phyloP scores from a whole-genome alignment of 2,888 invertebrate species.

The Aelia acuminata region DNA sequence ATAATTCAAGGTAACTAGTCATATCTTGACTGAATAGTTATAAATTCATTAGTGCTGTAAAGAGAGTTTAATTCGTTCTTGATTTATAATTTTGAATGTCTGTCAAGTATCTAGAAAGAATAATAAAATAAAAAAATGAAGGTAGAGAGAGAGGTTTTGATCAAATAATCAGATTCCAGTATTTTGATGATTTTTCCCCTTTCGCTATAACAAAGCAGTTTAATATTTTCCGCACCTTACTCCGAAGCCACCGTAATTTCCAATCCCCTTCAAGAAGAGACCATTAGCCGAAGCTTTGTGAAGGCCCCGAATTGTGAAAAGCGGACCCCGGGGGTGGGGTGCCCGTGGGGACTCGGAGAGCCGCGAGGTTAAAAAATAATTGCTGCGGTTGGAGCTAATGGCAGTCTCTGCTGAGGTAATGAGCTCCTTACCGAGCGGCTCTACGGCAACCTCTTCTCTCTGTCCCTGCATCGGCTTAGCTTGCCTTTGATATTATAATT shows the following conservation, averaged over 20 bases:
- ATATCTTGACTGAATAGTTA: too few relatives aligned
- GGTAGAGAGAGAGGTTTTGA: background rate
- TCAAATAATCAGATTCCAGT: background rate
- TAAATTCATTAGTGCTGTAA: too few relatives aligned
- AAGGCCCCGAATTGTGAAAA: background rate
- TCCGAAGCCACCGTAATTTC: background rate
- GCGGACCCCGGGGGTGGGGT: background rate
- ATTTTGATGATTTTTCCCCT: background rate
- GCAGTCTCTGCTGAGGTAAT: background rate
- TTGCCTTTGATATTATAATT: too few relatives aligned
- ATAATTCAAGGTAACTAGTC: too few relatives aligned
- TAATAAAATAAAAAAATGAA: too few relatives aligned
- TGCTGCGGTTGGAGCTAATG: background rate
- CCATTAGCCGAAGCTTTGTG: background rate
- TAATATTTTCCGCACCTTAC: background rate
- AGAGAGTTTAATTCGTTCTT: too few relatives aligned
- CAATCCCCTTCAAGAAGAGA: background rate
- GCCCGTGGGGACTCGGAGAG: background rate
- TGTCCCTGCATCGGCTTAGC: background rate
- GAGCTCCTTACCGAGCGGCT: background rate
- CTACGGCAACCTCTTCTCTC: background rate
- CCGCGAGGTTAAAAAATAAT: background rate
- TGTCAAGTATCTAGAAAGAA: too few relatives aligned
- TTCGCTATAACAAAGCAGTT: background rate
- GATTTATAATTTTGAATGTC: too few relatives aligned